Conservation (phyloP, 1,140 invertebrate genomes). For the Euglossa dilemma region DNA sequence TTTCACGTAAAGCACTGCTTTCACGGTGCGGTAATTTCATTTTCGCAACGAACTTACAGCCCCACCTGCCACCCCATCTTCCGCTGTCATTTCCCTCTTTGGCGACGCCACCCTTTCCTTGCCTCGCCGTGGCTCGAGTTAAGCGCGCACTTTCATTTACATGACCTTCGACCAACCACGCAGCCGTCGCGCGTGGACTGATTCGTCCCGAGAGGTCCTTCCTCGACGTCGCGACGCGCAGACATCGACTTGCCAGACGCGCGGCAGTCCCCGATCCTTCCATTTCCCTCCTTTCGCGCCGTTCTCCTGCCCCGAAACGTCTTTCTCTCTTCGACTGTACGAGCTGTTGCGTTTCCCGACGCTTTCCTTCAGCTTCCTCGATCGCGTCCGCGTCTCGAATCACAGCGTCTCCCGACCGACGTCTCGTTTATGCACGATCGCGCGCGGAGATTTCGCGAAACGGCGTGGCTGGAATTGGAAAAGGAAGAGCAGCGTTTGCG, state of each 20-base stretch:
- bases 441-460: constrained; percentile 5
- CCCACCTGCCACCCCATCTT: constrained; percentile 8
- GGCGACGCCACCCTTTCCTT: not conserved
- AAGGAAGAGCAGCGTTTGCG: not conserved
- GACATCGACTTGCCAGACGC: not conserved
- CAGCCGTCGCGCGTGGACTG: not conserved
- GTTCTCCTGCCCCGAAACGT: too few species aligned
- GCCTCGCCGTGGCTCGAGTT: constrained; percentile 34
- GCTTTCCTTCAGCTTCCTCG: too few species aligned
- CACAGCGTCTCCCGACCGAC: not conserved
- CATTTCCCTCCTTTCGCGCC: not conserved
- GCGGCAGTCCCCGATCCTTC: too few species aligned
- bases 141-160: constrained; percentile 68
- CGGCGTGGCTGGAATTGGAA: not conserved
- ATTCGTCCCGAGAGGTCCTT: not conserved
- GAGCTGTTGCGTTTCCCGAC: too few species aligned
- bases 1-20: constrained; percentile 74
- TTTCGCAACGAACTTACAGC: constrained; percentile 73
- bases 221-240: not conserved
- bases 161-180: constrained; percentile 33
- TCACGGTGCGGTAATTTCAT: constrained; percentile 75
- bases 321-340: not conserved
- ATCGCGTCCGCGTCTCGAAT: constrained; percentile 12
- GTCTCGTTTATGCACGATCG: constrained; percentile 19
- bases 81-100: constrained; percentile 43